phyloP scores from a whole-genome alignment of 2,888 invertebrate genomes.

The Auanema sp. region DNA sequence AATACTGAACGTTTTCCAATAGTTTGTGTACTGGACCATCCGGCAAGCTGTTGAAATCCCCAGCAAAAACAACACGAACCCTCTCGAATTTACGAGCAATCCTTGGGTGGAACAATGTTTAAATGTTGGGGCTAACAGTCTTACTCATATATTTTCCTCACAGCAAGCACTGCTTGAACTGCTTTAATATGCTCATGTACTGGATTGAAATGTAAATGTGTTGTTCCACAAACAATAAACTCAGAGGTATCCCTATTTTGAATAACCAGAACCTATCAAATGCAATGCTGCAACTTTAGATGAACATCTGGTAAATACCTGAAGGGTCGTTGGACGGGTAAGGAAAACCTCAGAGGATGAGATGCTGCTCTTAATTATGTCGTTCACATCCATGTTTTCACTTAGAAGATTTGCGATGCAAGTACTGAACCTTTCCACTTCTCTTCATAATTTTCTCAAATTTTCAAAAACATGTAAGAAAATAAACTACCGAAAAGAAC shows the following conservation, averaged over 20 bases:
- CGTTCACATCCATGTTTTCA: too few relatives aligned
- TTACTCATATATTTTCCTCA: constrained; percentile 14
- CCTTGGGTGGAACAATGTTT: constrained; percentile 7
- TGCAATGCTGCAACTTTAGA: background rate
- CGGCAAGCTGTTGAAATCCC: constrained; percentile 89
- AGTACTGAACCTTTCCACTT: too few relatives aligned
- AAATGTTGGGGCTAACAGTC: background rate
- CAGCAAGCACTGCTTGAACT: constrained; percentile 71
- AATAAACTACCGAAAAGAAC: constrained; percentile 17
- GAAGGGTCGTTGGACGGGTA: too few relatives aligned
- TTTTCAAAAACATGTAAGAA: constrained; percentile 11
- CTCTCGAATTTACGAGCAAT: background rate
- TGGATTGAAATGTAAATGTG: constrained; percentile 90
- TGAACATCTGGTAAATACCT: too few relatives aligned
- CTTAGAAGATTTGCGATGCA: too few relatives aligned
- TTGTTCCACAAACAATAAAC: constrained; percentile 74
- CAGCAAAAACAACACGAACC: constrained; percentile 75
- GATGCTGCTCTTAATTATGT: too few relatives aligned
- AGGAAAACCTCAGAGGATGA: too few relatives aligned
- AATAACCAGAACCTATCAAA: constrained; percentile 14
- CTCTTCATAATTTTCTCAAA: background rate
- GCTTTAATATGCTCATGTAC: constrained; percentile 85
- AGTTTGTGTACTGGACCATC: constrained; percentile 73
- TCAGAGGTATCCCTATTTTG: background rate
- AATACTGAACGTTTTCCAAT: constrained; percentile 72